Conservation (phyloP, 53 echinoderm and acorn worm species). For the Stichopus horrens region DNA sequence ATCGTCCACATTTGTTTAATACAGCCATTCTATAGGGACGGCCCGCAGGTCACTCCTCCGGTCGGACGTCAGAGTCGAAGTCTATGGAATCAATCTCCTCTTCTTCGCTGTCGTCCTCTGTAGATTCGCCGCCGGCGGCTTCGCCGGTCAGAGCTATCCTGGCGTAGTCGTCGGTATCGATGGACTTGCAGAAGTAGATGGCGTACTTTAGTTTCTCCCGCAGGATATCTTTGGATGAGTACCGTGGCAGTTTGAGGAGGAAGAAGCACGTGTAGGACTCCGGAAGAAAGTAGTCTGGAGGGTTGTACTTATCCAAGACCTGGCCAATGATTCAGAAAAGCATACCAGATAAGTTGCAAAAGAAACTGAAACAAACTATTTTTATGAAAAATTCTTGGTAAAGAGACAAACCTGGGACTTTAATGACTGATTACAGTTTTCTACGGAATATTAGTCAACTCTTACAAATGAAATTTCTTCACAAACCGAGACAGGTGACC, state of each 20-base stretch:
- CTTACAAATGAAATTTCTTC: no score
- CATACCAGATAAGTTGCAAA: no score
- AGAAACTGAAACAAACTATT: no score
- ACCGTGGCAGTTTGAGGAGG: constrained; percentile 91
- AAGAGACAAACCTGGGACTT: no score
- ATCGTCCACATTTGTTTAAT: no score
- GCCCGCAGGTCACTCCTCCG: not conserved
- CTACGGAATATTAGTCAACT: no score
- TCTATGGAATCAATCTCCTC: constrained; percentile 78
- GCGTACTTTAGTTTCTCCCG: constrained; percentile 98
- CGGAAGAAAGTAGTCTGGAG: constrained; percentile 94
- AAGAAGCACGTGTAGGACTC: constrained; percentile 99
- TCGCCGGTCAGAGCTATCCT: constrained; percentile 94
- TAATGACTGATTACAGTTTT: no score
- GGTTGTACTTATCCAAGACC: constrained; percentile 98
- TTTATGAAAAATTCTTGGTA: no score
- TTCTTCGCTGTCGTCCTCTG: constrained; percentile 83
- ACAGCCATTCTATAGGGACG: no score
- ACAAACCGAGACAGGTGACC: no score
- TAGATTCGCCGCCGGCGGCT: constrained; percentile 86
- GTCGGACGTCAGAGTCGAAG: constrained; percentile 54
- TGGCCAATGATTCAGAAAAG: not conserved
- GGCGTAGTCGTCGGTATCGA: constrained; percentile 98
- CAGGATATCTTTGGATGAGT: constrained; percentile 88
- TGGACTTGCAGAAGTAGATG: constrained; percentile 99